Evolutionary conservation across 2,888 invertebrate species (phyloP).

Genomic region (Marasmarcha lunaedactyla): DNA sequence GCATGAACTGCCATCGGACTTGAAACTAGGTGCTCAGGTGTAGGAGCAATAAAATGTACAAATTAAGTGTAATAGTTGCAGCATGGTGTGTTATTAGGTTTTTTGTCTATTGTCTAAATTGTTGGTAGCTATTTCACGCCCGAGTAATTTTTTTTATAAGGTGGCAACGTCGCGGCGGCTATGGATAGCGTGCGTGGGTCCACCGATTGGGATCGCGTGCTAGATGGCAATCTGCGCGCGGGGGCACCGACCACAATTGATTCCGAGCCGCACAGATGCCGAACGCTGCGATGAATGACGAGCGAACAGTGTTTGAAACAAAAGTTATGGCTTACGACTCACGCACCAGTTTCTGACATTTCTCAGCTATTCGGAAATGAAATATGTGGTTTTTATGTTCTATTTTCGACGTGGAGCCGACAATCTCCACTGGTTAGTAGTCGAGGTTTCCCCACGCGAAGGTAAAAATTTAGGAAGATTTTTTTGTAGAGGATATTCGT

Average conservation of each 20-base stretch:
- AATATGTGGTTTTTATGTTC: too few relatives aligned
- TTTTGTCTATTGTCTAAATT: not conserved
- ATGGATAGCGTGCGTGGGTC: conserved; percentile 47
- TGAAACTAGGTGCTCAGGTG: conserved; percentile 52
- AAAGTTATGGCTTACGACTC: conserved; percentile 1
- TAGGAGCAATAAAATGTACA: conserved; percentile 38
- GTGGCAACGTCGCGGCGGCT: not conserved
- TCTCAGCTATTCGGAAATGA: too few relatives aligned
- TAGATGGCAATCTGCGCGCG: conserved; percentile 47
- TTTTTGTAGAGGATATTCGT: conserved; percentile 30
- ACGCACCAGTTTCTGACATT: not conserved
- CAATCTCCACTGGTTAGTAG: too few relatives aligned
- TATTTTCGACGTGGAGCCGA: too few relatives aligned
- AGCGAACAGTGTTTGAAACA: conserved; percentile 7
- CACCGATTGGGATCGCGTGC: conserved; percentile 61
- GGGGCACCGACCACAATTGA: conserved; percentile 57
- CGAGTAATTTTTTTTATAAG: not conserved
- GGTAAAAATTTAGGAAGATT: conserved; percentile 36
- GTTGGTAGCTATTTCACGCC: not conserved
- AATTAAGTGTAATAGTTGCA: conserved; percentile 17
- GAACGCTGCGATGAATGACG: conserved; percentile 13
- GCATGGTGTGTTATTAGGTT: not conserved
- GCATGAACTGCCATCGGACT: conserved; percentile 45
- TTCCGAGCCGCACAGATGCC: conserved; percentile 35
- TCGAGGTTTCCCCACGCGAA: conserved; percentile 3